These are phyloP conservation scores for Orthonyx spaldingii DNA, from an alignment of 2,113 vertebrate species.

Conservation along the genomic window DNA sequence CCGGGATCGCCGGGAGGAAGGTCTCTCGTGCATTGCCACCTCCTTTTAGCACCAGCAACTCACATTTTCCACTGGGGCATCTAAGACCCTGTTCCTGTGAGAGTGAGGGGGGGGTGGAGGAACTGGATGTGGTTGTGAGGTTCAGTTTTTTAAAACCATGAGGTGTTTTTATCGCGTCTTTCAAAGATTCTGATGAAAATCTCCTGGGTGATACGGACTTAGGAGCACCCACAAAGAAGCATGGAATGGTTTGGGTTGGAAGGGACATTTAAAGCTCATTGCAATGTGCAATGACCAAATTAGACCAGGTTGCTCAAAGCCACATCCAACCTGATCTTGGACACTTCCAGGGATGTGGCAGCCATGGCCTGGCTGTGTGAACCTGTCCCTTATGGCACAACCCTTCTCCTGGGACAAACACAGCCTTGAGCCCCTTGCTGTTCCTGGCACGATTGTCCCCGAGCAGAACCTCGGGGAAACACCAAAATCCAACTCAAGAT, in stretches of 20 bases:
- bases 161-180: background rate
- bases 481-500: background rate
- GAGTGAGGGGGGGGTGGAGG: background rate
- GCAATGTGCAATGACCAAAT: background rate
- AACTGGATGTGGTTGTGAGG: fast-evolving
- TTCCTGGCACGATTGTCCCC: too few species aligned
- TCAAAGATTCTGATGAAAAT: background rate
- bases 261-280: background rate
- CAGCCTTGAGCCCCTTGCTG: background rate
- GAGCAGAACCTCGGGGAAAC: background rate
- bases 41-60: background rate
- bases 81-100: background rate
- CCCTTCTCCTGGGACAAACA: background rate
- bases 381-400: background rate
- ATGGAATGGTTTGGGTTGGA: background rate
- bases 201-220: background rate
- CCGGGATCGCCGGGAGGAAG: background rate
- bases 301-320: background rate
- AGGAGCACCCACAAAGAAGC: background rate
- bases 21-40: background rate
- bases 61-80: background rate
- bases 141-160: background rate
- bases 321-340: background rate
- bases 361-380: background rate
- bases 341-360: background rate